These are phyloP conservation scores for Acestrorhynchus altus DNA, from an alignment of 2,797 vertebrate genomes.

Conservation along the genomic window DNA sequence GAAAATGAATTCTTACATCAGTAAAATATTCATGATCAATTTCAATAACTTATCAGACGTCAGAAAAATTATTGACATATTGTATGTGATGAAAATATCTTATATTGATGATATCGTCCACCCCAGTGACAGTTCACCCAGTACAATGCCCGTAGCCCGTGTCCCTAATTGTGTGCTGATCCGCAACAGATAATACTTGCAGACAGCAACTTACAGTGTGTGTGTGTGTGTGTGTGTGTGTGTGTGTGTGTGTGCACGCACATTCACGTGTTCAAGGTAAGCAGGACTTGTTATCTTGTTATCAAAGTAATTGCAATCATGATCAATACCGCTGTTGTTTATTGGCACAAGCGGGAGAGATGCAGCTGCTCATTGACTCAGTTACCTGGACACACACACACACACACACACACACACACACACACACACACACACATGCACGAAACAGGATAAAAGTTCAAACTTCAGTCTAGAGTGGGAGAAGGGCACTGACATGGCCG, in stretches of 20 bases:
- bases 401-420: constrained; percentile 29
- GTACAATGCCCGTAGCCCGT: too few relatives aligned
- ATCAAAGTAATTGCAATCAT: background rate
- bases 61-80: too few relatives aligned
- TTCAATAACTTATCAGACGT: too few relatives aligned
- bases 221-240: constrained; percentile 58
- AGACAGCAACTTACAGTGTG: background rate
- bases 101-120: too few relatives aligned
- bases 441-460: background rate
- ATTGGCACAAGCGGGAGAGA: background rate
- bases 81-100: too few relatives aligned
- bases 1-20: too few relatives aligned
- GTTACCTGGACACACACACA: constrained; percentile 8
- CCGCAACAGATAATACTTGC: too few relatives aligned
- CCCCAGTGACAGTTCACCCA: too few relatives aligned
- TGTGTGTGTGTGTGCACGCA: background rate
- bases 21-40: too few relatives aligned
- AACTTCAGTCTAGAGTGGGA: background rate
- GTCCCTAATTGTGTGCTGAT: too few relatives aligned
- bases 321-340: background rate
- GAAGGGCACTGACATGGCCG: background rate
- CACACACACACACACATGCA: constrained; percentile 42
- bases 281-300: background rate
- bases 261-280: background rate
- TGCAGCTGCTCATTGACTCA: background rate